Percentiles rank a stretch among this genome's conserved stretches.
These are phyloP conservation scores for Acanthoscelides obtectus DNA, from an alignment of 2,888 invertebrate species.

Conservation along the genomic window DNA sequence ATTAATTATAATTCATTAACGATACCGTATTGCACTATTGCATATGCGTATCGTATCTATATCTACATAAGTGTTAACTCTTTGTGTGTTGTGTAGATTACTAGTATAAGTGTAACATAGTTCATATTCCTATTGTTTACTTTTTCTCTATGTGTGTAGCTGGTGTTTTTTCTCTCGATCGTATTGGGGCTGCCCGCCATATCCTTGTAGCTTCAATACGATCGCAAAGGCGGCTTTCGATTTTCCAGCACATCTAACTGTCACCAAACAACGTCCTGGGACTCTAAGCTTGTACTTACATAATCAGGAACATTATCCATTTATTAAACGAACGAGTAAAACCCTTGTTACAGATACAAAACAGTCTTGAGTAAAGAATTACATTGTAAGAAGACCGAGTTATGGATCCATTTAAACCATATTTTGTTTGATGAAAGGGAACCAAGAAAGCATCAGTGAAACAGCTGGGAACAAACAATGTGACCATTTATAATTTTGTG, in stretches of 20 bases:
- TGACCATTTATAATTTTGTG: too few relatives aligned
- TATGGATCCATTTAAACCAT: too few relatives aligned
- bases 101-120: slow-evolving; percentile 46
- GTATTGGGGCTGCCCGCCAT: slow-evolving; percentile 25
- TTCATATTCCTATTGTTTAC: slow-evolving; percentile 48
- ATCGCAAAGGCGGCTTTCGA: slow-evolving; percentile 1
- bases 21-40: slow-evolving; percentile 42
- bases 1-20: slow-evolving; percentile 36
- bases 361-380: too few relatives aligned
- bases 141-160: slow-evolving; percentile 48
- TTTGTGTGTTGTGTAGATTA: slow-evolving; percentile 51
- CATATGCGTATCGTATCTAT: slow-evolving; percentile 25
- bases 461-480: too few relatives aligned
- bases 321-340: too few relatives aligned
- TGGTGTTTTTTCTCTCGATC: slow-evolving; percentile 45
- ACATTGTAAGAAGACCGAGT: too few relatives aligned
- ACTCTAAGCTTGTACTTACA: background rate
- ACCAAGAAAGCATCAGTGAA: too few relatives aligned
- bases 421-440: too few relatives aligned
- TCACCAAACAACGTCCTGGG: background rate
- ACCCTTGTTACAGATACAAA: too few relatives aligned
- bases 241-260: background rate
- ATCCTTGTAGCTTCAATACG: slow-evolving; percentile 12
- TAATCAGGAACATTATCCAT: too few relatives aligned
- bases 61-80: slow-evolving; percentile 46